phyloP scores from a whole-genome alignment of 1,140 invertebrate species.

The Schlechtendalia chinensis region DNA sequence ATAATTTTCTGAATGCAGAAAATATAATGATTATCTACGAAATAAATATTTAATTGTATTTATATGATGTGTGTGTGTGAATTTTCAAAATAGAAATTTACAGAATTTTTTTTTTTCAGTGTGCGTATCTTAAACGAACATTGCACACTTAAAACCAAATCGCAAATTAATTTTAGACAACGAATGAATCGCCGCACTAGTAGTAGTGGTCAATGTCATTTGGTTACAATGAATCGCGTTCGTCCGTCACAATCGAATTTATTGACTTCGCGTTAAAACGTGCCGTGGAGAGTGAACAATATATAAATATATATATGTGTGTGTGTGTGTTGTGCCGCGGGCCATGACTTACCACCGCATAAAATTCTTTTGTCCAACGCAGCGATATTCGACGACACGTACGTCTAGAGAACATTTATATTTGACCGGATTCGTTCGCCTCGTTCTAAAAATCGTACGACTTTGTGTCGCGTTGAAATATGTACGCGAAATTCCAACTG shows the following conservation, averaged over 20 bases:
- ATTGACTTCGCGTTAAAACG: neutral
- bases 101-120: too few species aligned
- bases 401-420: neutral
- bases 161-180: neutral
- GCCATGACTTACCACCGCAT: neutral
- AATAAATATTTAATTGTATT: too few species aligned
- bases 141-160: neutral
- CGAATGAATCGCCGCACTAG: too few species aligned
- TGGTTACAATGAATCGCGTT: neutral
- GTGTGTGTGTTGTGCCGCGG: neutral
- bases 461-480: neutral
- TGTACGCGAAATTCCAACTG: neutral
- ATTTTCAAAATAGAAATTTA: too few species aligned
- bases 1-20: too few species aligned
- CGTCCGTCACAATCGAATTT: conserved; percentile 3
- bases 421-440: neutral
- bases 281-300: neutral
- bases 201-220: conserved; percentile 28
- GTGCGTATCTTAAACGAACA: neutral
- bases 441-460: neutral
- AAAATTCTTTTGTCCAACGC: too few species aligned
- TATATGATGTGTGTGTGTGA: too few species aligned
- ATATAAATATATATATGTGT: too few species aligned
- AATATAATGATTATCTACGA: too few species aligned
- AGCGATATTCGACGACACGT: neutral